Evolutionary conservation across 2,113 vertebrate genomes (phyloP).

Genomic region (Pelecanoides urinatrix): DNA sequence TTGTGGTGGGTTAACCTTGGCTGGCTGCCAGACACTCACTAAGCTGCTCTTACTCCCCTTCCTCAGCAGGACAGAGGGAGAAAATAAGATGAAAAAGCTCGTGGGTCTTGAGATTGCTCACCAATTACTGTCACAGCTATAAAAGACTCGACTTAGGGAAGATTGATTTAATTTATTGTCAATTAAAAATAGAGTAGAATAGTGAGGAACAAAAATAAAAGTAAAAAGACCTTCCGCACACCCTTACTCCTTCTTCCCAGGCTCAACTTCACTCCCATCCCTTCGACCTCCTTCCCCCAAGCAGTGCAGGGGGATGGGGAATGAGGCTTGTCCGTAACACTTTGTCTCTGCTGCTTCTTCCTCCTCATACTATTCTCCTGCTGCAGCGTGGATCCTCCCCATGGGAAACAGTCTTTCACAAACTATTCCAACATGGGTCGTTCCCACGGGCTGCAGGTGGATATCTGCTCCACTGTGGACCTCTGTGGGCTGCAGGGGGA

Average conservation of each 20-base stretch:
- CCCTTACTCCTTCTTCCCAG: background rate
- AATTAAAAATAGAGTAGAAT: background rate
- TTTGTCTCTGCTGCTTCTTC: background rate
- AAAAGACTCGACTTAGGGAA: fast-evolving
- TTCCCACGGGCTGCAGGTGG: background rate
- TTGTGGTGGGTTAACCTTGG: background rate
- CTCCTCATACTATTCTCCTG: background rate
- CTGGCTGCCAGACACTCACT: background rate
- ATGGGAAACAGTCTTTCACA: background rate
- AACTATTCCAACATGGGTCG: fast-evolving
- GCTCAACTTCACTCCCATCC: background rate
- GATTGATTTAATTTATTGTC: background rate
- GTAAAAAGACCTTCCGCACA: background rate
- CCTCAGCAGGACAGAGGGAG: background rate
- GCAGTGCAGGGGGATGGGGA: fast-evolving
- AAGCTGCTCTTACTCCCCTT: background rate
- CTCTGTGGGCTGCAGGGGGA: background rate
- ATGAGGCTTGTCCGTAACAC: background rate
- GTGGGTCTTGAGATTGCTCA: background rate
- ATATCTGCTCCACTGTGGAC: background rate
- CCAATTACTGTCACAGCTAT: background rate
- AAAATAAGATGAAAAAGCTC: background rate
- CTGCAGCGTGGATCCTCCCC: background rate
- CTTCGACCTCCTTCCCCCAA: fast-evolving
- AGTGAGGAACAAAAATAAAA: background rate